Evolutionary conservation across 2,888 invertebrate genomes (phyloP).

Genomic region (Stictocephala bisonia): DNA sequence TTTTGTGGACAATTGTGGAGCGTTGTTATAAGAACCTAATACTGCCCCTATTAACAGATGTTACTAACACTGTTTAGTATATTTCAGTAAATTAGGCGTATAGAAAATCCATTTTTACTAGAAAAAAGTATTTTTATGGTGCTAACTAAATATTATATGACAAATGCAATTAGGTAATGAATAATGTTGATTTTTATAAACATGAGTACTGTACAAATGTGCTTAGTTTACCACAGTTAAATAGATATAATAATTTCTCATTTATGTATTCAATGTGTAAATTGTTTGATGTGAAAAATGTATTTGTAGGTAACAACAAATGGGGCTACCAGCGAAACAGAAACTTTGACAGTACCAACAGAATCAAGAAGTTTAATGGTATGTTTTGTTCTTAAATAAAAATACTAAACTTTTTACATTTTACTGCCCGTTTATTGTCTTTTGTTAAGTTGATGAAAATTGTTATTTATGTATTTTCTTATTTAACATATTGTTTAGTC

Average conservation of each 20-base stretch:
- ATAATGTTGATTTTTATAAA: no score
- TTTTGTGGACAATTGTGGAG: no score
- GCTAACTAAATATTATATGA: no score
- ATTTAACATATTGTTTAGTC: neutral
- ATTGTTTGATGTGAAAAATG: neutral
- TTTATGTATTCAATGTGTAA: neutral
- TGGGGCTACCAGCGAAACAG: slow-evolving; percentile 1
- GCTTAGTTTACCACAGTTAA: neutral
- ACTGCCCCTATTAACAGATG: no score
- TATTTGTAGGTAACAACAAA: slow-evolving; percentile 13
- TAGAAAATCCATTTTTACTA: no score
- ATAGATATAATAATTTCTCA: neutral
- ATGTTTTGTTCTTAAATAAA: neutral
- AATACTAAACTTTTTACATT: neutral
- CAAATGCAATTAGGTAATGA: no score
- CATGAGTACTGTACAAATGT: no score
- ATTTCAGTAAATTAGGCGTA: no score
- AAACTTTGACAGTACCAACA: neutral
- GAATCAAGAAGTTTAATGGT: slow-evolving; percentile 25
- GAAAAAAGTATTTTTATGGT: neutral
- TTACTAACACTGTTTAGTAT: no score
- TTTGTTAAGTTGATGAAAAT: neutral
- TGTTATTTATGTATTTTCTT: neutral
- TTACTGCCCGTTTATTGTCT: no score
- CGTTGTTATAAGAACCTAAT: no score